Conservation (phyloP, 2,888 invertebrate species). For the Drosophila multiciliata region DNA sequence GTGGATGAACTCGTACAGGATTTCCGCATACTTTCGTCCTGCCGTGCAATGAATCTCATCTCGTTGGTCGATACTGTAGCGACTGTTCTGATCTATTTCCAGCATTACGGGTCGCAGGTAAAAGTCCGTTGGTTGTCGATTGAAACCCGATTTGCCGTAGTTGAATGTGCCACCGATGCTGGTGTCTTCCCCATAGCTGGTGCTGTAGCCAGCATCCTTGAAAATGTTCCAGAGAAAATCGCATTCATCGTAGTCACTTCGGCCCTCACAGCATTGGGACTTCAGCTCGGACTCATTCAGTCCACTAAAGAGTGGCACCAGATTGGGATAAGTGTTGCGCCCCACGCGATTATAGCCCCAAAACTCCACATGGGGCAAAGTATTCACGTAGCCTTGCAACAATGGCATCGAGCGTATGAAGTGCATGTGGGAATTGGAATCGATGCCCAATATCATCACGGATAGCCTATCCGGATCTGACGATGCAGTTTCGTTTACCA, state of each 20-base stretch:
- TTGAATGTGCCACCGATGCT: constrained; percentile 91
- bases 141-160: constrained; percentile 90
- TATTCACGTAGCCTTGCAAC: constrained; percentile 85
- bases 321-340: constrained; percentile 95
- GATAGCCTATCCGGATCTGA: constrained; percentile 85
- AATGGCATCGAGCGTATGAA: constrained; percentile 92
- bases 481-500: too few species aligned
- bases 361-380: constrained; percentile 87
- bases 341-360: constrained; percentile 95
- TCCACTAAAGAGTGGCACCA: constrained; percentile 92
- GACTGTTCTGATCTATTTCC: constrained; percentile 87
- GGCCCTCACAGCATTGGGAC: constrained; percentile 86
- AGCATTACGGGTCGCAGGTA: constrained; percentile 91
- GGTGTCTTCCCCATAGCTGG: constrained; percentile 91
- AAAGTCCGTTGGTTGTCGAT: constrained; percentile 91
- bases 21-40: constrained; percentile 31
- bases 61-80: constrained; percentile 41
- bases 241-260: constrained; percentile 88
- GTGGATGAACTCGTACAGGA: constrained; percentile 48
- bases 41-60: constrained; percentile 45
- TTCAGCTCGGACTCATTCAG: constrained; percentile 87
- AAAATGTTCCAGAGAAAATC: constrained; percentile 92
- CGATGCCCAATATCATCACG: constrained; percentile 92
- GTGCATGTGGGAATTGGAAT: constrained; percentile 93
- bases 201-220: constrained; percentile 88